phyloP scores from a whole-genome alignment of 1,140 invertebrate species.

The Papilio glaucus region DNA sequence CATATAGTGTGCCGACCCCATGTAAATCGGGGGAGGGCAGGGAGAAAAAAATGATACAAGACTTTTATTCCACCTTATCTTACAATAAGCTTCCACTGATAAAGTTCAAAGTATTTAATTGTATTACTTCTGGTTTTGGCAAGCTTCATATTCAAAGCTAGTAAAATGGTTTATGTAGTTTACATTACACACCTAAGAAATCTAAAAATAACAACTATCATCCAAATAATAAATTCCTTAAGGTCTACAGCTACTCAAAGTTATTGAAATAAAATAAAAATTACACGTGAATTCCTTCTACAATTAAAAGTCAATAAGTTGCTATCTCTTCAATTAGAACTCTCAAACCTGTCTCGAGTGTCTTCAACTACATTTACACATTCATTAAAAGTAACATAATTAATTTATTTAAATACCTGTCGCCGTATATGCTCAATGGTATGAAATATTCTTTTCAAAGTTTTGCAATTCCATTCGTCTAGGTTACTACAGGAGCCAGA shows the following conservation, averaged over 20 bases:
- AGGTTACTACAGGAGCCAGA: conserved; percentile 7
- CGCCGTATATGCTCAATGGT: conserved; percentile 24
- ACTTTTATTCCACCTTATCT: too few relatives aligned
- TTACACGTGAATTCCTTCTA: background rate
- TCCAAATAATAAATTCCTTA: too few relatives aligned
- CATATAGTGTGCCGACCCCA: too few relatives aligned
- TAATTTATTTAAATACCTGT: background rate
- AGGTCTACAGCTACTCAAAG: background rate
- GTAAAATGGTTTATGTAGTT: too few relatives aligned
- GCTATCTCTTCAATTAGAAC: background rate
- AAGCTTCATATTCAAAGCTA: too few relatives aligned
- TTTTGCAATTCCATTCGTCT: conserved; percentile 4
- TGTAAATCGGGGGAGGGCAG: too few relatives aligned
- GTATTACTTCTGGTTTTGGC: too few relatives aligned
- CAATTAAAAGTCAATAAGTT: background rate
- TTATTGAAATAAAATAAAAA: background rate
- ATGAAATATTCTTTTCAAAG: conserved; percentile 30
- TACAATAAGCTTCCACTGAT: too few relatives aligned
- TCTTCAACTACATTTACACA: background rate
- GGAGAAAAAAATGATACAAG: too few relatives aligned
- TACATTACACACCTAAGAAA: too few relatives aligned
- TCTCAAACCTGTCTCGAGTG: conserved; percentile 14
- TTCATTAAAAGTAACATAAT: conserved; percentile 7
- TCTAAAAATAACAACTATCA: too few relatives aligned
- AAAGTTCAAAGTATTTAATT: too few relatives aligned